Conservation (phyloP, 92 coral and sea anemone genomes). For the Phenganax subtilis region DNA sequence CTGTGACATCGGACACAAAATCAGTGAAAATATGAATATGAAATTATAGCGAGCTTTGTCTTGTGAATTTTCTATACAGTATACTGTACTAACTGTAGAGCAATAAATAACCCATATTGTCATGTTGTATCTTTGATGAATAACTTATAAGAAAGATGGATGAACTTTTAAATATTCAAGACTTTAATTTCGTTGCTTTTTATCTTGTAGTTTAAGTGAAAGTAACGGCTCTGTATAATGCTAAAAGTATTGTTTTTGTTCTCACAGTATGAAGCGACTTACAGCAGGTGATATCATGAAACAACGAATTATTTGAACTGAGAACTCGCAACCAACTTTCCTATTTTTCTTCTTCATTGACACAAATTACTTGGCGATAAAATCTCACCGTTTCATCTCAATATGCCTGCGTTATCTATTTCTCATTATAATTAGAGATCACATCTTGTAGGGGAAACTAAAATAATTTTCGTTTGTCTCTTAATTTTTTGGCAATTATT, state of each 20-base stretch:
- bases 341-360: background rate
- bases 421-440: slow-evolving; percentile 29
- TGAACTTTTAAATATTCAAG: slow-evolving; percentile 28
- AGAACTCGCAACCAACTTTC: background rate
- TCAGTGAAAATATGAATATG: slow-evolving; percentile 17
- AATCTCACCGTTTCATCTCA: slow-evolving; percentile 39
- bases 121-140: slow-evolving; percentile 3
- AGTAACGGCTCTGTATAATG: slow-evolving; percentile 28
- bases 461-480: slow-evolving; percentile 42
- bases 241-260: slow-evolving; percentile 20
- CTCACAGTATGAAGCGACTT: slow-evolving; percentile 23
- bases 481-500: slow-evolving; percentile 33
- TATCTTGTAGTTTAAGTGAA: slow-evolving; percentile 21
- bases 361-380: slow-evolving; percentile 30
- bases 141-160: slow-evolving; percentile 24
- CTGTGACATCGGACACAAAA: slow-evolving; percentile 32
- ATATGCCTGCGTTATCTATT: slow-evolving; percentile 35
- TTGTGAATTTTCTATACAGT: slow-evolving; percentile 3
- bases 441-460: slow-evolving; percentile 32
- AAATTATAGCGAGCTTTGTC: slow-evolving; percentile 15
- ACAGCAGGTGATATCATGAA: slow-evolving; percentile 39
- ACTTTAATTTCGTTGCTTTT: slow-evolving; percentile 17
- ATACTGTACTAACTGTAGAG: background rate
- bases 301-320: slow-evolving; percentile 5
- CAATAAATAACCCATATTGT: slow-evolving; percentile 33